Conservation (phyloP, 2,113 vertebrate species). For the Podarcis cretensis region DNA sequence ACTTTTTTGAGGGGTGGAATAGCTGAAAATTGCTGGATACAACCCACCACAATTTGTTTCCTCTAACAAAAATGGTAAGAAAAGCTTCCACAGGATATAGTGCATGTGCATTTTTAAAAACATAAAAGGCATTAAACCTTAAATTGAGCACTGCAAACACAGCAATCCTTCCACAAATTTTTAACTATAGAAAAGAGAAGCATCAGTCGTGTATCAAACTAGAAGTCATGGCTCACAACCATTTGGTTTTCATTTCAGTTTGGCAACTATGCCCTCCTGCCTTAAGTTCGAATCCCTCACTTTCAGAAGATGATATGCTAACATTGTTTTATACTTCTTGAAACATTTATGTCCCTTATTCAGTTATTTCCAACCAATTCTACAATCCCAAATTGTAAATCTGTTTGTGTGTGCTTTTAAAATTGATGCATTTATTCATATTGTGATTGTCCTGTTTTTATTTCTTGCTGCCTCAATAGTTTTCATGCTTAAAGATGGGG, state of each 20-base stretch:
- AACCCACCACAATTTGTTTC: too few relatives aligned
- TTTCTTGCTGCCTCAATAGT: background rate
- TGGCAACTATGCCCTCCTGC: background rate
- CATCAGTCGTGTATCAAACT: background rate
- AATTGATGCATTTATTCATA: too few relatives aligned
- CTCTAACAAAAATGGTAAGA: too few relatives aligned
- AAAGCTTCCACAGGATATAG: too few relatives aligned
- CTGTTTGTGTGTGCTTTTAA: too few relatives aligned
- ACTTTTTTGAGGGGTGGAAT: too few relatives aligned
- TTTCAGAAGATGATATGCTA: background rate
- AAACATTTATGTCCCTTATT: background rate
- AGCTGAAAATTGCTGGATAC: too few relatives aligned
- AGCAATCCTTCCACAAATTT: background rate
- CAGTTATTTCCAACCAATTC: background rate
- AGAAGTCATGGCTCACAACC: background rate
- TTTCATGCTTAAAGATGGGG: background rate
- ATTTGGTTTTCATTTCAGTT: background rate
- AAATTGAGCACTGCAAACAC: too few relatives aligned
- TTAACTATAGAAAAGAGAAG: background rate
- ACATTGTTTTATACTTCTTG: background rate
- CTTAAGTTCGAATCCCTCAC: background rate
- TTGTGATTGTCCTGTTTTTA: background rate
- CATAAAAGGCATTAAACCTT: background rate
- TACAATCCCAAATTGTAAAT: background rate
- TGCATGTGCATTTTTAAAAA: too few relatives aligned